Base-by-base conservation (phyloP, 2,113 vertebrate species). In the Acinonyx jubatus region DNA sequence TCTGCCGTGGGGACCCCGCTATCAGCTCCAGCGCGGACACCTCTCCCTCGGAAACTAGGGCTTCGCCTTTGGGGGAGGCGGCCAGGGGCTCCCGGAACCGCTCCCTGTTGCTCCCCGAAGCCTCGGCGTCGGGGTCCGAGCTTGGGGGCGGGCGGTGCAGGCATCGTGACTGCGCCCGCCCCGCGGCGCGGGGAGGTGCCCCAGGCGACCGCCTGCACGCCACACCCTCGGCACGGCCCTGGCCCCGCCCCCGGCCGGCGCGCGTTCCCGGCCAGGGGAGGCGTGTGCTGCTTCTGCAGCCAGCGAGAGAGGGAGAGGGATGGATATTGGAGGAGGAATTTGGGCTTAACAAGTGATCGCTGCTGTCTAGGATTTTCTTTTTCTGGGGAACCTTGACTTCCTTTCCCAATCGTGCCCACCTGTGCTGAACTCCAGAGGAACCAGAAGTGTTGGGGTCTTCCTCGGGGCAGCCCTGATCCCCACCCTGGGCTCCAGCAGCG, bases 281-380 rank as follows among this genome's bases (percentile, higher is more conserved):
- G 97, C 96, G 98, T 98, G 98, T 98, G 97, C 97, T 66, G 97
- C 97, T 85, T 10, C 94, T 25, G 97, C 97, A 94, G 97, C 97
- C 81, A 33, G 95, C 82, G 63, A 55, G 76, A 63, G 93, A 73
- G 84, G 23, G 23, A 84, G 91, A 92, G 86, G 83, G 97, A 88
- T 96, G 98, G 69, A 86, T 97, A 36, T 85, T 95, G 79, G 76
- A 98, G 96, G 96, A 86, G 96, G 96, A 96, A 98, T 98, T 36
- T 91, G 91, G 97, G 89, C 94, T 98, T 98, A 36, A 80, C 98
- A 96, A 36, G 98, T 61, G 97, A 27, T 97, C 83, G 89, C 50
- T 98, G 96, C 96, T 96, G 96, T 73, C 98, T 98, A 84, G 96
- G 65, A 97, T 91, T 41, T 61, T 68, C 94, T 83, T 91, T 83